Percentiles rank a stretch among this genome's conserved stretches.
Evolutionary conservation across 2,113 vertebrate genomes (phyloP).

Genomic region (Brienomyrus longianalis): DNA sequence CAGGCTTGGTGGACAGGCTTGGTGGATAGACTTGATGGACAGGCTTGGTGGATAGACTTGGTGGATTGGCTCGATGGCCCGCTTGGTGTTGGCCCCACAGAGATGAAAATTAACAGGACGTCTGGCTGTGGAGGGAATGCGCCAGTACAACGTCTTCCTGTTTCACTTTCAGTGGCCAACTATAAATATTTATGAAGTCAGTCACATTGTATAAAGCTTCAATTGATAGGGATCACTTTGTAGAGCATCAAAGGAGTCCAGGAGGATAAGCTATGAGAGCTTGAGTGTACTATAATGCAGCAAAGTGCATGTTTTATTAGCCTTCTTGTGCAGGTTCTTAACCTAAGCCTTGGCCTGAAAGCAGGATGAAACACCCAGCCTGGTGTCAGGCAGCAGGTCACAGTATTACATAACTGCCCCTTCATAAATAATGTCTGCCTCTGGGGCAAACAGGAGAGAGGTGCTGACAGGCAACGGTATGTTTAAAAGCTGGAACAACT

Average conservation of each 20-base stretch:
- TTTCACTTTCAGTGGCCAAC: slow-evolving; percentile 5
- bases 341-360: neutral
- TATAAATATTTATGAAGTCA: slow-evolving; percentile 20
- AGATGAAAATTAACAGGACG: neutral
- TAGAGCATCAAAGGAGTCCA: neutral
- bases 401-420: neutral
- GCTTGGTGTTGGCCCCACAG: neutral
- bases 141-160: neutral
- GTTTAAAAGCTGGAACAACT: neutral
- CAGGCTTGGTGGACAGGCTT: too few relatives aligned
- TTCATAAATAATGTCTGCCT: slow-evolving; percentile 14
- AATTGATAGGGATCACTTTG: neutral
- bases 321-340: neutral
- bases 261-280: neutral
- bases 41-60: neutral
- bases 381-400: neutral
- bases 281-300: neutral
- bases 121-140: neutral
- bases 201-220: slow-evolving; percentile 10
- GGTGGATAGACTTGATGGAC: too few relatives aligned
- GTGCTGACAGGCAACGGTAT: slow-evolving; percentile 1
- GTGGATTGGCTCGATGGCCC: neutral
- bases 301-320: slow-evolving; percentile 1
- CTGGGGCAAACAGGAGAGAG: neutral
- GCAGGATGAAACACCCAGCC: neutral